A percentile compares a stretch with the other conserved stretches of the same genome.
Conservation (phyloP, 1,140 invertebrate species). For the Temnothorax nylanderi region DNA sequence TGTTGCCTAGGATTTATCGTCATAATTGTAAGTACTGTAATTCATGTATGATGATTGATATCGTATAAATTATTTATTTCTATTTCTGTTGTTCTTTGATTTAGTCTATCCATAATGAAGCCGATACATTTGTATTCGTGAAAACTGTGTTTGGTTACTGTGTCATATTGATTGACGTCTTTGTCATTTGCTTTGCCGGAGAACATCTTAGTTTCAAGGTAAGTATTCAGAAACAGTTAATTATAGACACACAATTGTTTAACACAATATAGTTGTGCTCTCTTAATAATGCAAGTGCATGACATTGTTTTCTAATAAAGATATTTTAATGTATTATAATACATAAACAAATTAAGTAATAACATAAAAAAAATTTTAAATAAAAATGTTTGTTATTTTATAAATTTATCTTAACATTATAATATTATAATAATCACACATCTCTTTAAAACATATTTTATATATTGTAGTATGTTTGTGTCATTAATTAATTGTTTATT, state of each 20-base stretch:
- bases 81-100: not conserved
- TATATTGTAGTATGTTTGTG: too few species aligned
- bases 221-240: not conserved
- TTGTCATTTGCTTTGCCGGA: conserved; percentile 54
- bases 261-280: too few species aligned
- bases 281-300: too few species aligned
- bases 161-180: conserved; percentile 23
- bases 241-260: too few species aligned
- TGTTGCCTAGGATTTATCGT: conserved; percentile 37
- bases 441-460: not conserved
- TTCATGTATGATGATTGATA: not conserved
- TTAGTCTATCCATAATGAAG: conserved; percentile 12
- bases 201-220: conserved; percentile 48
- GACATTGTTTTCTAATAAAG: too few species aligned
- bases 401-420: not conserved
- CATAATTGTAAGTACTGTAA: conserved; percentile 31
- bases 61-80: not conserved
- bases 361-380: not conserved
- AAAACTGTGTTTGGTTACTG: not conserved
- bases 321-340: not conserved
- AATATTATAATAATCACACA: too few species aligned
- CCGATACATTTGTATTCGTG: not conserved
- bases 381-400: not conserved
- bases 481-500: too few species aligned
- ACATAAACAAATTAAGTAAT: not conserved